Base-by-base conservation (phyloP, 1,140 invertebrate genomes). In the Adelges cooleyi region DNA sequence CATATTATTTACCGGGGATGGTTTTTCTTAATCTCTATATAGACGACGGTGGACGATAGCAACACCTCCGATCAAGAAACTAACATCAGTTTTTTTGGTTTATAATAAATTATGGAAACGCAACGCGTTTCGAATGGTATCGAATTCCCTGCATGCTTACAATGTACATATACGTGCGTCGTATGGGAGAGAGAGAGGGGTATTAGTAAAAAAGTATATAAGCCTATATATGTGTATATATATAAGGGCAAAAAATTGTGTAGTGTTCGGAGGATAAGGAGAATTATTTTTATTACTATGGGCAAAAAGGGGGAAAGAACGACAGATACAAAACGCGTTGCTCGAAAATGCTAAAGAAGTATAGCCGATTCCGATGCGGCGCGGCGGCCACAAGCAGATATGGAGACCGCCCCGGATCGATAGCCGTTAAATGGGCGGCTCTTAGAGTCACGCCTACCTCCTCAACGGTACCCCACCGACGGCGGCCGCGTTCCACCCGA, bases 381-480 rank as follows among this genome's bases (percentile, higher is more conserved):
- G 17, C 42, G 23, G 29, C 11, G 40, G 25, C 52, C 29, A 33
- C 29, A 6, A n/a, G n/a, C 29, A 5, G 29, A 33, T 8, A 25
- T n/a, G 40, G 25, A 48, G 18, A 23, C 42, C 56, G 25, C 56
- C 56, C 42, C 25, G 56, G 56, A 62, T 62, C 56, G 17, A 62
- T 62, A 62, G 25, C 22, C 23, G 54, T n/a, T 10, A 62, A 62
- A 62, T 62, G 42, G 56, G 56, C 56, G 56, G 44, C n/a, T 6
- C 6, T 8, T 1, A 17, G 17, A 3, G 42, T 15, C 6, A 62
- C 56, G 56, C 40, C 56, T 27, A 4, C 10, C 42, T 11, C 29
- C 5, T 33, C 22, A 38, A 25, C 22, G 11, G 11, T 20, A 20
- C 53, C 53, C 53, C 36, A 5, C 53, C 36, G 8, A 10, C 13